A percentile compares a stretch with the other conserved stretches of the same genome.
phyloP scores from a whole-genome alignment of 1,140 invertebrate genomes.

The Muscidifurax raptorellus region DNA sequence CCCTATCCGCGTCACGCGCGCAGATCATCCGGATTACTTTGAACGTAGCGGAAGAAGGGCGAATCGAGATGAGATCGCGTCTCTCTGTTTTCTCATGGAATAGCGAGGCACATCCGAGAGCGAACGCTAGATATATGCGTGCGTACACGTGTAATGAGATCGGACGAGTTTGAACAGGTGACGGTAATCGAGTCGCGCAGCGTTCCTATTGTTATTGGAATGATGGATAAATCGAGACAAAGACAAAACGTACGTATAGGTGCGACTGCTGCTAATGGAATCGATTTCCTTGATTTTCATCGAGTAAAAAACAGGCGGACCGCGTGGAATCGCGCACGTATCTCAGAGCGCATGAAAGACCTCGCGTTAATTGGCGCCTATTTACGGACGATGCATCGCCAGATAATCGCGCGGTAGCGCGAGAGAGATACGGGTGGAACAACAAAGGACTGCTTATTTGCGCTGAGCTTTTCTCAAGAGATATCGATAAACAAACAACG shows the following conservation, averaged over 20 bases:
- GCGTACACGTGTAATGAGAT: too few relatives aligned
- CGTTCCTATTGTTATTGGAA: not conserved
- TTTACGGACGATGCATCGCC: constrained; percentile 8
- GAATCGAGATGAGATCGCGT: not conserved
- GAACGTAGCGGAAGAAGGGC: too few relatives aligned
- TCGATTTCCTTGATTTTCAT: not conserved
- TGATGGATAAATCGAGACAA: too few relatives aligned
- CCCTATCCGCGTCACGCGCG: too few relatives aligned
- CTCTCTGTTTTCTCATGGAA: not conserved
- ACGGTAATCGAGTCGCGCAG: too few relatives aligned
- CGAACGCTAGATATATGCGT: too few relatives aligned
- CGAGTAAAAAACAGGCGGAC: not conserved
- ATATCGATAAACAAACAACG: not conserved
- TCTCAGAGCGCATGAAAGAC: not conserved
- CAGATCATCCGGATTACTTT: not conserved
- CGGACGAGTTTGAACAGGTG: too few relatives aligned
- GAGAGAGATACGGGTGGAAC: too few relatives aligned
- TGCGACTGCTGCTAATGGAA: not conserved
- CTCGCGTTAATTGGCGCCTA: constrained; percentile 29
- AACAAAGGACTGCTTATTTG: constrained; percentile 2
- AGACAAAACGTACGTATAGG: not conserved
- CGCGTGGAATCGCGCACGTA: not conserved
- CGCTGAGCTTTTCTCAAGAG: too few relatives aligned
- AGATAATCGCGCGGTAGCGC: not conserved
- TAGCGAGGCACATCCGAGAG: too few relatives aligned